Conservation (phyloP, 2,797 vertebrate species). For the Crenichthys baileyi region DNA sequence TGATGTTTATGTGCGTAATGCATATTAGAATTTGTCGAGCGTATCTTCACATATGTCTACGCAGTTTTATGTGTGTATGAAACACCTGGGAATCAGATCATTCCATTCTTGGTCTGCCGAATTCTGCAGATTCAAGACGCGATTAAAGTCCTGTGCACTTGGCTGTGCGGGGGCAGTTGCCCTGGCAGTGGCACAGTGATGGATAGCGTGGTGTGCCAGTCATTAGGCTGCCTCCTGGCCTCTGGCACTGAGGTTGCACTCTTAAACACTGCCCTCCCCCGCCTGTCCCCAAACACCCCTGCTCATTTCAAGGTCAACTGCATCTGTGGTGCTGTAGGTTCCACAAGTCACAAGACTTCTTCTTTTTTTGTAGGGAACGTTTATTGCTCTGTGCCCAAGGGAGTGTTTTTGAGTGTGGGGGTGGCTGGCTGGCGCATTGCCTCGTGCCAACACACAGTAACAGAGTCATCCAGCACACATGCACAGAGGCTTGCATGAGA, state of each 20-base stretch:
- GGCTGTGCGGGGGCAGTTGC: conserved; percentile 69
- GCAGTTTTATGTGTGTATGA: conserved; percentile 18
- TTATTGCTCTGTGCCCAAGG: conserved; percentile 75
- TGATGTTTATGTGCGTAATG: conserved; percentile 49
- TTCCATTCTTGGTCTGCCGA: conserved; percentile 41
- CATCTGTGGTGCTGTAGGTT: conserved; percentile 73
- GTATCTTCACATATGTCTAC: conserved; percentile 35
- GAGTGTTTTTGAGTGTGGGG: conserved; percentile 70
- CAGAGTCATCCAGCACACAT: conserved; percentile 39
- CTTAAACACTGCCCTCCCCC: conserved; percentile 80
- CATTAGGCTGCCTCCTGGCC: conserved; percentile 85
- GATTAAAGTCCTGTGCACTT: conserved; percentile 71
- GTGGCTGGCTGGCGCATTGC: conserved; percentile 66
- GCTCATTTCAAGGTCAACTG: conserved; percentile 86
- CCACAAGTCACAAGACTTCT: conserved; percentile 71
- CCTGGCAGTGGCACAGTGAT: conserved; percentile 81
- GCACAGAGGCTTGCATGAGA: conserved; percentile 27
- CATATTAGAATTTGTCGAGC: conserved; percentile 34
- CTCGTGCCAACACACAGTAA: conserved; percentile 51
- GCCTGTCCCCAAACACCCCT: conserved; percentile 77
- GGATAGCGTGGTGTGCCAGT: conserved; percentile 81
- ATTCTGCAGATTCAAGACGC: conserved; percentile 50
- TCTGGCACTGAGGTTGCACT: conserved; percentile 80
- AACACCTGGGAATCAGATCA: conserved; percentile 24
- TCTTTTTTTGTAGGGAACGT: conserved; percentile 73